A percentile compares a stretch with the other conserved stretches of the same genome.
Conservation (phyloP, 2,888 invertebrate species). For the Metallyticus violacea region DNA sequence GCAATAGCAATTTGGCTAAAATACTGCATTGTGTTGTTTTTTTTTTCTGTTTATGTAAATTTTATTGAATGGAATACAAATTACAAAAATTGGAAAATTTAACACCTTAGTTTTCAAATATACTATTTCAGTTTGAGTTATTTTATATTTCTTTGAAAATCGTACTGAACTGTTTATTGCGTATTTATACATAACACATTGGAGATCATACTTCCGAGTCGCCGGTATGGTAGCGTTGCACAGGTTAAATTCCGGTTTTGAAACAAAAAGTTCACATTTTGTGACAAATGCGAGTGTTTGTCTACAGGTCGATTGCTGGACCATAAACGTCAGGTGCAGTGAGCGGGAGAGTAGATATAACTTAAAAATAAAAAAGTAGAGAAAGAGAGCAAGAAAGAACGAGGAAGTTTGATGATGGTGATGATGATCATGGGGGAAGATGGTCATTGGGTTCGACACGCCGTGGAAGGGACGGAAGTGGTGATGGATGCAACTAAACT, state of each 20-base stretch:
- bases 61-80: too few species aligned
- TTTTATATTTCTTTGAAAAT: neutral
- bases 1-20: too few species aligned
- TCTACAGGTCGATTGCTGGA: neutral
- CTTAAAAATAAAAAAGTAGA: neutral
- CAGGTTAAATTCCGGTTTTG: neutral
- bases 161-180: too few species aligned
- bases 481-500: neutral
- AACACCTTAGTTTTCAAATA: too few species aligned
- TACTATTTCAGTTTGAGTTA: neutral
- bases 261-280: neutral
- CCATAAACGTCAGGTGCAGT: neutral
- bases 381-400: neutral
- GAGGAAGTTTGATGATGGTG: too few species aligned
- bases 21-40: too few species aligned
- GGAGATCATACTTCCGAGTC: too few species aligned
- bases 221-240: neutral
- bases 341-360: neutral
- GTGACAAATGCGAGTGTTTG: neutral
- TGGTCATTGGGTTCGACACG: neutral
- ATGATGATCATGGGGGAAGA: too few species aligned
- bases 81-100: too few species aligned
- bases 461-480: neutral
- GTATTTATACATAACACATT: too few species aligned
- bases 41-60: too few species aligned